Base-by-base conservation (phyloP, 37 sponge, comb jelly and placozoan species). In the Ianthella basta region DNA sequence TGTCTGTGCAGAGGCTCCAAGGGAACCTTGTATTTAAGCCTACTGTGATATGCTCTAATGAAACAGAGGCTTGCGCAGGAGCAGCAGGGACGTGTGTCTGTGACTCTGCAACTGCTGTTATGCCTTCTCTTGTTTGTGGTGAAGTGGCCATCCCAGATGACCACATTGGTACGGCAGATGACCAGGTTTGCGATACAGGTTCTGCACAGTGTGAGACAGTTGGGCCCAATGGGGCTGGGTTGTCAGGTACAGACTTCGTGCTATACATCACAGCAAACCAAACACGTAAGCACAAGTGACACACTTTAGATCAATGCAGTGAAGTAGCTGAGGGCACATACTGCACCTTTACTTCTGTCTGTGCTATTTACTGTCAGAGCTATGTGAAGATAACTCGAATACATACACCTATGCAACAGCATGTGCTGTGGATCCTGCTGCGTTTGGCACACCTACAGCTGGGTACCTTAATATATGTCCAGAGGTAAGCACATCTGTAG, bases 391-490 rank as follows among this genome's bases (percentile, higher is more conserved):
- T 16, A 75, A 36, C 40, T 39, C 1, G 24, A n/a, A 40, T 21
- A 50, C 53, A 10, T 36, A 40, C 24, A 44, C 78, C 33, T 75
- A 75, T 75, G 78, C 78, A 38, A 40, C 78, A 21, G 44, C 78
- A 25, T 75, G 78, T 41, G 53, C 40, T 24, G 25, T 75, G 20
- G 78, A 75, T 41, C 18, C 20, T 13, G 39, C 23, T n/a, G n/a
- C n/a, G n/a, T n/a, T n/a, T 75, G 78, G 78, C 18, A 40, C 25
- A 41, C 78, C 78, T 10, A 25, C 40, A 15, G 78, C 54, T 75
- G 78, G 78, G 1, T 75, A 75, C 25, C 23, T 75, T 24, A 75
- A 75, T 44, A 24, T 75, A 10, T 75, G 78, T 41, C 78, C 78
- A 15, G 5, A 32, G 21, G 78, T 75, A 50, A 36, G 78, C 2